Evolutionary conservation across 1,140 invertebrate genomes (phyloP).

Genomic region (Ruditapes philippinarum): DNA sequence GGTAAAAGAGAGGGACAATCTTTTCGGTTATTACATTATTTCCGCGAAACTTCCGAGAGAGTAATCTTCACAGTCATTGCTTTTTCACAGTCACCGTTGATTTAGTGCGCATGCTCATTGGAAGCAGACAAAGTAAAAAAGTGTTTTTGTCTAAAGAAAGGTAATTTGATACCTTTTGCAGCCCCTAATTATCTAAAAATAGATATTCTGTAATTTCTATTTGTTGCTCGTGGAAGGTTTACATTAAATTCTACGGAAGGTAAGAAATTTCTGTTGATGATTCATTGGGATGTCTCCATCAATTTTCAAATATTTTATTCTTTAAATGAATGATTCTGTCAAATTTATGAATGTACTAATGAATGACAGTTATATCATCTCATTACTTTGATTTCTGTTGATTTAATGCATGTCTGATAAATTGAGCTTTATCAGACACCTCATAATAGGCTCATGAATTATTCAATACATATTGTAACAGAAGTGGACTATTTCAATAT

Average conservation of each 20-base stretch:
- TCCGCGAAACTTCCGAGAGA: no score
- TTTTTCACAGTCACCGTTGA: neutral
- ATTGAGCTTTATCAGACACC: no score
- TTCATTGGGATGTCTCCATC: neutral
- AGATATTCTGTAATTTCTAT: neutral
- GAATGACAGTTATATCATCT: neutral
- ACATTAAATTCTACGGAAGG: no score
- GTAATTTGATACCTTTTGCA: neutral
- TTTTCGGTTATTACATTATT: no score
- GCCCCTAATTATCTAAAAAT: neutral
- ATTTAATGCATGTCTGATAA: no score
- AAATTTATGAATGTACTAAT: neutral
- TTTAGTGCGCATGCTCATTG: constrained; percentile 4
- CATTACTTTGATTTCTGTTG: no score
- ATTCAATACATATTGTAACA: no score
- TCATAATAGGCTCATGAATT: no score
- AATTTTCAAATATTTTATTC: neutral
- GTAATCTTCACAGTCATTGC: no score
- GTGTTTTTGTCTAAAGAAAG: neutral
- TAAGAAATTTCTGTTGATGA: neutral
- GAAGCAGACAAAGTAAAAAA: neutral
- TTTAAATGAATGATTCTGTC: neutral
- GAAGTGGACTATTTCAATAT: no score
- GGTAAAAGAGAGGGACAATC: no score
- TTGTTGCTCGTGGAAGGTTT: no score